phyloP scores from a whole-genome alignment of 2,797 vertebrate genomes.

The Danio tinwini region DNA sequence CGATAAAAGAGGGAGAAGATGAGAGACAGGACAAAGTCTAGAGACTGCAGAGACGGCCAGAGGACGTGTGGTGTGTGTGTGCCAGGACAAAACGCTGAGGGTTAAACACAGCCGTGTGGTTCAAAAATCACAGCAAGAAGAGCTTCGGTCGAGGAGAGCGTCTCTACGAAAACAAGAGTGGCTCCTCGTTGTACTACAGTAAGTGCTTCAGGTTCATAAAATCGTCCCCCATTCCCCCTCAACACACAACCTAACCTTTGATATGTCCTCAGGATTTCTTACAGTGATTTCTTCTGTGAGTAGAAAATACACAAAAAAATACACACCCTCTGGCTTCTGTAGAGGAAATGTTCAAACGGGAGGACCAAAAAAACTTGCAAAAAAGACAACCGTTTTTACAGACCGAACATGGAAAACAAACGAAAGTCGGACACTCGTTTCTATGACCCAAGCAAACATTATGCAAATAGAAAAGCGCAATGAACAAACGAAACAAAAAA shows the following conservation, averaged over 20 bases:
- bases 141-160: conserved; percentile 76
- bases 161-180: conserved; percentile 74
- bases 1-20: conserved; percentile 64
- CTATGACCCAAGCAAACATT: conserved; percentile 21
- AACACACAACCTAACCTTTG: conserved; percentile 53
- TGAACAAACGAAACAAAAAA: conserved; percentile 2
- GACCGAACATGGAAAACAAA: conserved; percentile 30
- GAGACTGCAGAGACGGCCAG: conserved; percentile 50
- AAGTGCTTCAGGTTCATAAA: conserved; percentile 88
- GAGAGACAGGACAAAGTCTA: conserved; percentile 54
- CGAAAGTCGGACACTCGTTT: conserved; percentile 9
- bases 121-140: conserved; percentile 74
- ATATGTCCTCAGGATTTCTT: conserved; percentile 68
- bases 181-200: conserved; percentile 71
- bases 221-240: conserved; percentile 58
- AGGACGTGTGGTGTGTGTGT: conserved; percentile 44
- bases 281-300: conserved; percentile 52
- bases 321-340: conserved; percentile 62
- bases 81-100: conserved; percentile 43
- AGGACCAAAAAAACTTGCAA: conserved; percentile 36
- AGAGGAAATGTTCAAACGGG: conserved; percentile 62
- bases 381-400: conserved; percentile 41
- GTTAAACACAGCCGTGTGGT: conserved; percentile 69
- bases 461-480: conserved; percentile 28
- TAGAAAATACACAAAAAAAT: conserved; percentile 57